Base-by-base conservation (phyloP, 1,140 invertebrate species). In the Trichonephila inaurata region DNA sequence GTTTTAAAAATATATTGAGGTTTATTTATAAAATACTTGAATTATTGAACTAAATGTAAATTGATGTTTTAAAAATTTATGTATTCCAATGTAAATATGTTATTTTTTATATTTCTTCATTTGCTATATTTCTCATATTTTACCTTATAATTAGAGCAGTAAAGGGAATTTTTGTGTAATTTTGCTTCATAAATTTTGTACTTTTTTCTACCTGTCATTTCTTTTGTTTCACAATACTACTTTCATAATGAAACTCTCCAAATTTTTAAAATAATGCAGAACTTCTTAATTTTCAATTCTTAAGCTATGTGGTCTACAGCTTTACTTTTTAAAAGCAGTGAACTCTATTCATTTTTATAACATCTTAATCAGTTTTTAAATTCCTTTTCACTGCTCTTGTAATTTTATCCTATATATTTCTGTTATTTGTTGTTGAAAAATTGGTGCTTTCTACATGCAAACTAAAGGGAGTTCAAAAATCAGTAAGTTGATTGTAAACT, bases 381-480 rank as follows among this genome's bases (percentile, higher is more conserved):
- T 77, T 77, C 72, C 72, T 33, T 77, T 33, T 77, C 72, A 77
- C 33, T 77, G 33, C 72, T 77, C 72, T 77, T 77, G 16, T 77
- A 24, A 77, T 77, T 77, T 77, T 33, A 16, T 77, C 16, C 28
- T 18, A 33, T 77, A 28, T 66, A 14, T 88, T 3, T 88, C 12
- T 72, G n/a, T 66, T 28, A 18, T n/a, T 72, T 89, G 28, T 72
- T 51, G 51, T 72, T 89, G 88, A 89, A 89, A 21, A 58, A 33
- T 51, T 89, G 88, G 64, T 89, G 40, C 83, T 61, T 87, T 92
- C 64, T 87, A 72, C 64, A 92, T 92, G 91, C 91, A 66, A 86
- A 69, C 83, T 82, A 95, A 51, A 95, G 95, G 95, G 94, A 95
- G 95, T 69, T 94, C 95, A 92, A 95, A 95, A 86, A 95, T 95